Base-by-base conservation (phyloP, 2,113 vertebrate species). In the Onychostruthus taczanowskii region DNA sequence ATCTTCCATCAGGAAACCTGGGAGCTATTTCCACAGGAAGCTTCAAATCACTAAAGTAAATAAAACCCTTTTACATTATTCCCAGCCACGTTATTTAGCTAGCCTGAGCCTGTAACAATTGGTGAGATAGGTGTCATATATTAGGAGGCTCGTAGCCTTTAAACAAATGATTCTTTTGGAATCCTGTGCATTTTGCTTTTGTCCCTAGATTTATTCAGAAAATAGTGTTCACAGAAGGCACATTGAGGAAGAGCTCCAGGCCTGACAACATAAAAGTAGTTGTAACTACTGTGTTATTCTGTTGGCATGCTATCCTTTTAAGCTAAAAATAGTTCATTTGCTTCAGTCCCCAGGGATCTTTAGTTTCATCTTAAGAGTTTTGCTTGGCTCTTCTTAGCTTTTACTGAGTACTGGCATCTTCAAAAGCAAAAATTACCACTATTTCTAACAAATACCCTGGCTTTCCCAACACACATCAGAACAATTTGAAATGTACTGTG, bases 1-100 rank as follows among this genome's bases (percentile, higher is more conserved):
- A 99, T 99, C 99, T 99, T 98, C 99, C 99, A 99, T 99, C 99
- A 99, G 99, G 99, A 99, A 99, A 99, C 98, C 98, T 99, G 99
- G 97, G 98, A 98, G 98, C 98, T 98, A 98, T 99, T 99, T 99
- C 99, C 99, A 99, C 98, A 98, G 99, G 99, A 99, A 99, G 99
- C 99, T 99, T 99, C 98, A 98, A 99, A 99, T 99, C 98, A 98
- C 98, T 99, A 98, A 99, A 99, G 99, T 99, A 99, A 99, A 99
- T 98, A 99, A 98, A 98, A 98, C 96, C 90, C 87, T 97, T 96
- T 94, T 93, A 89, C 98, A 97, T 97, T 96, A 98, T 97, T 98
- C 97, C 62, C 96, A 96, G 30, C 92, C 92, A 93, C 9, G 5
- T 98, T 94, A 94, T 96, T 96, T 87, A 95, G 92, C 90, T 94